Conservation (phyloP, 2,888 invertebrate species). For the Gerris lacustris region DNA sequence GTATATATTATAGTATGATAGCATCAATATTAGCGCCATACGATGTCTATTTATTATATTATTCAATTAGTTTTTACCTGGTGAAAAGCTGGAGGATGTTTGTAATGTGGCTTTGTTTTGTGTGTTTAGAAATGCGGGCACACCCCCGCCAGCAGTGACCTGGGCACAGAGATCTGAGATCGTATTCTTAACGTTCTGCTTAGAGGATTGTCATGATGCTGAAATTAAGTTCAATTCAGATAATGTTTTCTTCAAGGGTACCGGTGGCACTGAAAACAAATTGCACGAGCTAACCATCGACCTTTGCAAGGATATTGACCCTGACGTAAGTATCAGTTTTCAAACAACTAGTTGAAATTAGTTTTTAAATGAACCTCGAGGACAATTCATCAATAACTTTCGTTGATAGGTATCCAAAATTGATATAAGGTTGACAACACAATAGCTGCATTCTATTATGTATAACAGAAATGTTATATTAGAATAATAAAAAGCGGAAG, state of each 20-base stretch:
- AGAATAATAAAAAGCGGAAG: too few relatives aligned
- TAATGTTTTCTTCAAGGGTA: slow-evolving; percentile 48
- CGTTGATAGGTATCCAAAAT: too few relatives aligned
- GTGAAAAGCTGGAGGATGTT: neutral
- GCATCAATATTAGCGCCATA: too few relatives aligned
- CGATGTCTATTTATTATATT: too few relatives aligned
- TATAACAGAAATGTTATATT: too few relatives aligned
- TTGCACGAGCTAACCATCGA: slow-evolving; percentile 78
- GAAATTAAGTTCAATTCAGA: slow-evolving; percentile 41
- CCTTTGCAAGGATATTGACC: slow-evolving; percentile 67
- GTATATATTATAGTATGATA: too few relatives aligned
- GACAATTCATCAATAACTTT: too few relatives aligned
- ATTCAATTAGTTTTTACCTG: neutral
- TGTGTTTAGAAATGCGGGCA: neutral
- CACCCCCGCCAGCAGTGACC: slow-evolving; percentile 65
- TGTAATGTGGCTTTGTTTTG: neutral
- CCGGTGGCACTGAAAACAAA: slow-evolving; percentile 71
- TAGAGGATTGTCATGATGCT: slow-evolving; percentile 80
- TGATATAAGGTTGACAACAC: too few relatives aligned
- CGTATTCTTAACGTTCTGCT: slow-evolving; percentile 76
- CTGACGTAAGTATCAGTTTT: slow-evolving; percentile 50
- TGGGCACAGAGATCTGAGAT: slow-evolving; percentile 86
- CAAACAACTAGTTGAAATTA: too few relatives aligned
- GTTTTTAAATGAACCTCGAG: too few relatives aligned
- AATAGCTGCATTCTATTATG: too few relatives aligned